Evolutionary conservation across 2,888 invertebrate species (phyloP).

Genomic region (Erebia aethiops): DNA sequence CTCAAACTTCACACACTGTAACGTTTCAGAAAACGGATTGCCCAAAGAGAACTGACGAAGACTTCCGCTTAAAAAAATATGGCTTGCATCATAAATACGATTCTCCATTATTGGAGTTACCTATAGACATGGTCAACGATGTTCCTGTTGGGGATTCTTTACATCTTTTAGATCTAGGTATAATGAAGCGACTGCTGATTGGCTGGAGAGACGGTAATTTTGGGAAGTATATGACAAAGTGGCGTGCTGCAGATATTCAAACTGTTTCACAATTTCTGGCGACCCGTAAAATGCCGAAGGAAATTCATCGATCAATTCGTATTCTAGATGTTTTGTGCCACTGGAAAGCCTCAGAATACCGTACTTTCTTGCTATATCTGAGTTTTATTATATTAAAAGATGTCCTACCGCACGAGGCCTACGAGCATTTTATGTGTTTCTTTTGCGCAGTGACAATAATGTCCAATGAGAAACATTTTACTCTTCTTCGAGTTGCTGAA

Average conservation of each 20-base stretch:
- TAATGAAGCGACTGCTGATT: background rate
- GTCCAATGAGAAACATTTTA: background rate
- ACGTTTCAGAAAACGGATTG: background rate
- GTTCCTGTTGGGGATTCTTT: background rate
- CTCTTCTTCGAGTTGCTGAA: background rate
- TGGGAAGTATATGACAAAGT: background rate
- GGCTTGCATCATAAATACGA: too few relatives aligned
- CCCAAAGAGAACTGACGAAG: too few relatives aligned
- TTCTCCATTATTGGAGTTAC: too few relatives aligned
- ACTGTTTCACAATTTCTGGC: background rate
- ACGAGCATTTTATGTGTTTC: background rate
- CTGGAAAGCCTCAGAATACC: background rate
- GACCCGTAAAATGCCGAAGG: background rate
- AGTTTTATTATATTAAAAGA: background rate
- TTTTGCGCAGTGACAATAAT: background rate
- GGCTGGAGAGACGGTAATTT: background rate
- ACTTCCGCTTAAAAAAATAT: too few relatives aligned
- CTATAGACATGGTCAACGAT: background rate
- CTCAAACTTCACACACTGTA: background rate
- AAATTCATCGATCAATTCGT: background rate
- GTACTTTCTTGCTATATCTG: background rate
- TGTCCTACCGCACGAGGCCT: background rate
- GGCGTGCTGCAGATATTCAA: background rate
- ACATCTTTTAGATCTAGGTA: background rate
- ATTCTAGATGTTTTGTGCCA: background rate